A percentile compares a stretch with the other conserved stretches of the same genome.
Conservation (phyloP, 1,140 invertebrate genomes). For the Penaeus chinensis region DNA sequence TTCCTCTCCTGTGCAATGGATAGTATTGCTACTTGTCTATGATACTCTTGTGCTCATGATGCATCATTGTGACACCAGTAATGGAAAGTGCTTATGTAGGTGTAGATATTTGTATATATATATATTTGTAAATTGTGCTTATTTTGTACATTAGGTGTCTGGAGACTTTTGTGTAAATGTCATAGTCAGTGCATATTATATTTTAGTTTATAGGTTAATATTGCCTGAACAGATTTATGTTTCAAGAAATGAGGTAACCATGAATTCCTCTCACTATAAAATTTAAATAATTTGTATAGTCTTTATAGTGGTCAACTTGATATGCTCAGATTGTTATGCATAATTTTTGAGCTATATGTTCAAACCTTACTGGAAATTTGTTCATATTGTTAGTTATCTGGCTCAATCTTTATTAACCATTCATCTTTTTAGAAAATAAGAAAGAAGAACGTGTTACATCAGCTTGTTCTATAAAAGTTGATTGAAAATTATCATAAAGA, state of each 20-base stretch:
- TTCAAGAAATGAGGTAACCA: no score
- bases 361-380: no score
- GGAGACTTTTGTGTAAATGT: constrained; percentile 48
- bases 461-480: no score
- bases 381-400: no score
- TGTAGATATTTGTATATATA: constrained; percentile 58
- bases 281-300: not conserved
- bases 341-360: no score
- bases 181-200: constrained; percentile 36
- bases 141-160: constrained; percentile 53
- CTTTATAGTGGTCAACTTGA: no score
- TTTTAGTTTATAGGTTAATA: not conserved
- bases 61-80: constrained; percentile 18
- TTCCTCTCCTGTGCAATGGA: not conserved
- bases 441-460: no score
- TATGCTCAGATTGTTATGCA: no score
- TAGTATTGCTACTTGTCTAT: constrained; percentile 27
- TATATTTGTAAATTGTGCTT: constrained; percentile 60
- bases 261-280: not conserved
- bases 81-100: constrained; percentile 42
- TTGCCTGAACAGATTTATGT: not conserved
- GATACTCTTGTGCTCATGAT: constrained; percentile 49
- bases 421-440: no score
- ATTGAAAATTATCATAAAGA: no score
- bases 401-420: no score